These are phyloP conservation scores for Seladonia tumulorum DNA, from an alignment of 2,888 invertebrate species.

Conservation along the genomic window DNA sequence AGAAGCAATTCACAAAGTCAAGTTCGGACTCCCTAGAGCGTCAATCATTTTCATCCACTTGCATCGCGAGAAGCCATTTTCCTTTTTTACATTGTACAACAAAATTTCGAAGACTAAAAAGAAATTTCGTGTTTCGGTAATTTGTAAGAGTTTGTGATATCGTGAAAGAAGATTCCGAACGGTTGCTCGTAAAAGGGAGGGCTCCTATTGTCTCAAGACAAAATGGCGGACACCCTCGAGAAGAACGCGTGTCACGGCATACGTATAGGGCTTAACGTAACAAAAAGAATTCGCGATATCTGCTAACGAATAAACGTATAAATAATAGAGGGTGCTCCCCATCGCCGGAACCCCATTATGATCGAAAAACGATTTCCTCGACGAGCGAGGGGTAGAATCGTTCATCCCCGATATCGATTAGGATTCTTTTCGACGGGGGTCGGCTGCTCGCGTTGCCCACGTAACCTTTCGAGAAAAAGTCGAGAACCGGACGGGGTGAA, in stretches of 20 bases:
- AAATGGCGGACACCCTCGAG: not conserved
- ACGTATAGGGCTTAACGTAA: not conserved
- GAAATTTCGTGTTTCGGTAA: not conserved
- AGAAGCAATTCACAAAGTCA: not conserved
- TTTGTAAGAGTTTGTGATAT: not conserved
- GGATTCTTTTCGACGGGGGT: not conserved
- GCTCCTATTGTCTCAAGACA: not conserved
- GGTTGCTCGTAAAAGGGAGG: not conserved
- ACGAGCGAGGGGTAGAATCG: not conserved
- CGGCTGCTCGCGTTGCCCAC: not conserved
- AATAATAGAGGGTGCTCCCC: not conserved
- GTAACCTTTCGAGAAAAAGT: not conserved
- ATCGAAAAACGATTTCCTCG: not conserved
- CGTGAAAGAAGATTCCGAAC: not conserved
- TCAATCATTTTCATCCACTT: no score
- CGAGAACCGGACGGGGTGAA: not conserved
- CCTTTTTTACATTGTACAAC: no score
- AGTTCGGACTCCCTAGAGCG: not conserved
- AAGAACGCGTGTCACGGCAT: not conserved
- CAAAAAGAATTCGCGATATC: not conserved
- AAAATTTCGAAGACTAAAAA: not conserved
- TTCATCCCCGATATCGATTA: not conserved
- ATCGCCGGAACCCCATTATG: not conserved
- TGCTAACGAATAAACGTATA: not conserved
- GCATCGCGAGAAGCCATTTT: no score